phyloP scores from a whole-genome alignment of 1,140 invertebrate genomes.

The Teleogryllus occipitalis region DNA sequence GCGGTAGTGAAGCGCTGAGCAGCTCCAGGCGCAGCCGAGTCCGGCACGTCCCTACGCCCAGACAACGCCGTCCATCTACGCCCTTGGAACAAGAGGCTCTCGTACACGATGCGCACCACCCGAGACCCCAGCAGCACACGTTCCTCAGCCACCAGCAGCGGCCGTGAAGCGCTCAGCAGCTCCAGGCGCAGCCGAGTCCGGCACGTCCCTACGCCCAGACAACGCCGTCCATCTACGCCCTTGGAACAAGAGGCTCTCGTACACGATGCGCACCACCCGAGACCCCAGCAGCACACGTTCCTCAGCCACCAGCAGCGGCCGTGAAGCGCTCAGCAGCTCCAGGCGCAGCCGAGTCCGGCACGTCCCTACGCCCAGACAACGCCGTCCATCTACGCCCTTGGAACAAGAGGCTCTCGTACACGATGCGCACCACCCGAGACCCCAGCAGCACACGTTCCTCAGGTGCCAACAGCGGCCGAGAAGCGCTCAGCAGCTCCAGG shows the following conservation, averaged over 20 bases:
- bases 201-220: no score
- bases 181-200: neutral
- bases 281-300: neutral
- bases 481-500: neutral
- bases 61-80: neutral
- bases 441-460: neutral
- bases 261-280: neutral
- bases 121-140: neutral
- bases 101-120: neutral
- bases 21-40: neutral
- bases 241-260: no score
- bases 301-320: neutral
- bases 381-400: no score
- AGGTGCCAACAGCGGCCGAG: neutral
- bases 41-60: neutral
- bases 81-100: neutral
- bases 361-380: no score
- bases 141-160: neutral
- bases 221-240: no score
- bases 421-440: neutral
- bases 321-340: neutral
- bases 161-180: neutral
- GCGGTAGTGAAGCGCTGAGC: neutral
- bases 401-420: no score
- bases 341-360: neutral